A percentile compares a stretch with the other conserved stretches of the same genome.
These are phyloP conservation scores for Podarcis siculus DNA, from an alignment of 2,797 vertebrate species.

Conservation along the genomic window DNA sequence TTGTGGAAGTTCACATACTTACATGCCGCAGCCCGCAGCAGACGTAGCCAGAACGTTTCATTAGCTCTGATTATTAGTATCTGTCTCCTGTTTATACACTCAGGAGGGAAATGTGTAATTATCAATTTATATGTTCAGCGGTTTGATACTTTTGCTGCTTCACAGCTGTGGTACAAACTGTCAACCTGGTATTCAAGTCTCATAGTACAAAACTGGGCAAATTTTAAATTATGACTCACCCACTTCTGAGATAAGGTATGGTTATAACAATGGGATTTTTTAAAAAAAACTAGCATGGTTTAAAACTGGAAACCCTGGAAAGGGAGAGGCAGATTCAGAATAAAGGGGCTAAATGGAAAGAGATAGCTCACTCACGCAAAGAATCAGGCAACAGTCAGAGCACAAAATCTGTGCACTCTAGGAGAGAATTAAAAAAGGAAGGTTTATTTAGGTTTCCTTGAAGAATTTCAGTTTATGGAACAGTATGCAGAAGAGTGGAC, in stretches of 20 bases:
- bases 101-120: slow-evolving; percentile 26
- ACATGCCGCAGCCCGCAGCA: slow-evolving; percentile 10
- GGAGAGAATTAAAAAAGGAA: no score
- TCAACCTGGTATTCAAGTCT: background rate
- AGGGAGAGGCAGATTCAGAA: background rate
- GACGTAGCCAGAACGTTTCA: slow-evolving; percentile 20
- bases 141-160: slow-evolving; percentile 25
- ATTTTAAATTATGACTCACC: slow-evolving; percentile 50
- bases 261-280: background rate
- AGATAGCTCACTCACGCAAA: background rate
- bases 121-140: slow-evolving; percentile 35
- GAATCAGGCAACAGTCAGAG: background rate
- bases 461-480: background rate
- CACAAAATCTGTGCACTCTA: background rate
- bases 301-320: slow-evolving; percentile 13
- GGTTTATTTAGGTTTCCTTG: background rate
- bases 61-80: slow-evolving; percentile 43
- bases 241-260: slow-evolving; percentile 46
- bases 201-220: background rate
- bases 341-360: background rate
- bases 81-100: slow-evolving; percentile 46
- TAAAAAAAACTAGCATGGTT: background rate
- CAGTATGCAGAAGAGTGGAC: background rate
- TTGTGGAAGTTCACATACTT: slow-evolving; percentile 57
- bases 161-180: slow-evolving; percentile 23